Evolutionary conservation across 1,140 invertebrate genomes (phyloP), one percentile per base, ranked within the genome.

Genomic region (Rhopalosiphum maidis): DNA sequence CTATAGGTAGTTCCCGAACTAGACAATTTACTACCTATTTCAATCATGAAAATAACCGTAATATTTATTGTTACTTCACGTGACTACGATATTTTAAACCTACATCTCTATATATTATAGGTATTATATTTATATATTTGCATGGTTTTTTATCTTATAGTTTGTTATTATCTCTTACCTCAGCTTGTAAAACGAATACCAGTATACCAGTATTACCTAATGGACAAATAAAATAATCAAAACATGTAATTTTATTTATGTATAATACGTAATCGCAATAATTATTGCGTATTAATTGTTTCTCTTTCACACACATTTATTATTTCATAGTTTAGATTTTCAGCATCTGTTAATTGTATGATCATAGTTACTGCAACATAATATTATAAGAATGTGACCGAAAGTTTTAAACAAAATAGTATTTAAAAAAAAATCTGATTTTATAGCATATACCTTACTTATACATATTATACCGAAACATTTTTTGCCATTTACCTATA

Each of bases 81-180:
- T 35, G 60, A 77, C 60, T 51, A 51, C 48, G 48, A 51, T 51
- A 51, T 51, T 77, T n/a, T n/a, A 77, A 68, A 77, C n/a, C 30
- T 77, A n/a, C 60, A 35, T 77, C 60, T 68, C 60, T 77, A n/a
- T 68, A 68, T 30, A 68, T 68, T 68, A 68, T 68, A 77, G 60
- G 60, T 77, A 77, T 77, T 77, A 77, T 77, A 35, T 77, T 77
- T 77, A n/a, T 77, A 77, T 77, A 77, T 77, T 77, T 77, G 60
- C 60, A 77, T 77, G 60, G 5, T 77, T 51, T 35, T 77, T 77
- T 77, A n/a, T 77, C n/a, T n/a, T 77, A 77, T 77, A n/a, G 60
- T 35, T 77, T 77, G 60, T 77, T 77, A n/a, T 77, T 35, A 77
- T 77, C n/a, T 77, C n/a, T 18, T 77, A 77, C 60, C 60, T 18